Base-by-base conservation (phyloP, 2,888 invertebrate genomes). In the Ennomos fuscantarius region DNA sequence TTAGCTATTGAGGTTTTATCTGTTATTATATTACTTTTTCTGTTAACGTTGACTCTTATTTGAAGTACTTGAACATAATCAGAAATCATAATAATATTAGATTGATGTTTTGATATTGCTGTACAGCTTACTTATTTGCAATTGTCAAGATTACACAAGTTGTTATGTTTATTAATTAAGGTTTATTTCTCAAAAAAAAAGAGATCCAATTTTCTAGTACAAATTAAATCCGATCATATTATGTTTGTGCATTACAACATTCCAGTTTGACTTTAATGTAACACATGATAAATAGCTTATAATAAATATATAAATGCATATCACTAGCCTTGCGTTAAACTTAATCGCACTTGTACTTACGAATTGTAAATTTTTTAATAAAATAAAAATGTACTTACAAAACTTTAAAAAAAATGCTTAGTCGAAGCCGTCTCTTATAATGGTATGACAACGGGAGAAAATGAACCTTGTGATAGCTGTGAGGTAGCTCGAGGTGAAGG, bases 341-440 rank as follows among this genome's bases (percentile, higher is more conserved):
- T 65, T 76, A 74, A 66, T 73, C 64, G 76, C 79, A 78, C 76
- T 69, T 73, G 80, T 82, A 79, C 77, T 80, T 81, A 81, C 70
- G 54, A 72, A 66, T 69, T 73, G 57, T 76, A 73, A 77, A 62
- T 66, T 70, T 69, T 72, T 34, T 61, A 57, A 67, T 68, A 67
- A 70, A 73, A 73, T 69, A 74, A 69, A 71, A 74, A 78, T 70
- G 65, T 59, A 52, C 52, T 51, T 37, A 45, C 53, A 62, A 67
- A 66, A 65, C 66, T 50, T 59, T 40, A 49, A 64, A 63, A 51
- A 46, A 45, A 47, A 52, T 33, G 39, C 44, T 32, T 1, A 42
- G 13, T 41, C 35, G 40, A 34, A 41, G 34, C n/a, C 11, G 12
- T 11, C 9, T 44, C 15, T 10, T 41, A 10, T 31, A 42, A 2